Base-by-base conservation (phyloP, 2,888 invertebrate species). In the Branchellion lobata region DNA sequence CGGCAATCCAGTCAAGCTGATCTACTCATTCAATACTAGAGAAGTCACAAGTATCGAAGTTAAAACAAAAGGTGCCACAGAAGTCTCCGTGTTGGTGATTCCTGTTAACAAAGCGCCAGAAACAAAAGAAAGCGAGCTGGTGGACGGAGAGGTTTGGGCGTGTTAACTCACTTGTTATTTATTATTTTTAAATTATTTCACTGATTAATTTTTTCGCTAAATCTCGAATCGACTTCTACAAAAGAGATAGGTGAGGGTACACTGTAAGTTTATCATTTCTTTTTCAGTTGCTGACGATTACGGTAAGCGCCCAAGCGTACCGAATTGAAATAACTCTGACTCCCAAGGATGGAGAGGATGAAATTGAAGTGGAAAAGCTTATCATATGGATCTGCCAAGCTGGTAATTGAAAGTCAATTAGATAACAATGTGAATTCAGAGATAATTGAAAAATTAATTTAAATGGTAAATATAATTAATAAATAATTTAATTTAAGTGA, bases 11-110 rank as follows among this genome's bases (percentile, higher is more conserved):
- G 57, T 31, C 31, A 34, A 31, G 0, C n/a, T 77, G 1, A 77
- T 36, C 21, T 77, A 24, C 65, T 24, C 31, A 29, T 33, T 36
- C 27, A 24, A 33, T 14, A 33, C 24, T 27, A 57, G 36, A 33
- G 1, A 29, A 14, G 29, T 77, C n/a, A 77, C 77, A 11, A 77
- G 77, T 33, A 53, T 77, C n/a, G 77, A 77, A 65, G 33, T 77
- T 11, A 53, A 77, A 40, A n/a, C 53, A 18, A 1, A 1, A 21
- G 61, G 61, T 65, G 77, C 65, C 24, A 5, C 33, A 18, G 40
- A 36, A 14, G 77, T 65, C 8, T 31, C 65, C 0, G 31, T 77
- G 8, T 14, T 14, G 21, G n/a, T 57, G 5, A 5, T 24, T 24
- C 5, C 5, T 8, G 61, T n/a, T 57, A n/a, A n/a, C 8, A 18